A percentile compares a stretch with the other conserved stretches of the same genome.
Conservation (phyloP, 2,888 invertebrate genomes). For the Scaptomyza reducta region DNA sequence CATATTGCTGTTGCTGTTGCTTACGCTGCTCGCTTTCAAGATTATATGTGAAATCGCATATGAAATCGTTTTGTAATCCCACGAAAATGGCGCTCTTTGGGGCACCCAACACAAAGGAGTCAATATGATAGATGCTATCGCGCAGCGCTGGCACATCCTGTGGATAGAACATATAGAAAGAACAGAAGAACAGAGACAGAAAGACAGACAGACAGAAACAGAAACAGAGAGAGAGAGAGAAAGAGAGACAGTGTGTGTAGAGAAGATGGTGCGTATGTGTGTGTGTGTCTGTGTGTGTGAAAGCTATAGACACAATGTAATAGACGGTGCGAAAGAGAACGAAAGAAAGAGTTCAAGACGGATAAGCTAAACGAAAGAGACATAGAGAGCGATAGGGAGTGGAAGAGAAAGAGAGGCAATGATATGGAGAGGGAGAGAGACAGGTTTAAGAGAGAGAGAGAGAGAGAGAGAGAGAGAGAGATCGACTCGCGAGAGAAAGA, state of each 20-base stretch:
- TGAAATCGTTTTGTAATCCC: conserved; percentile 82
- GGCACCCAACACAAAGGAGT: conserved; percentile 82
- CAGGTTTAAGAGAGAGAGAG: not conserved
- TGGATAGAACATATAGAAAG: conserved; percentile 75
- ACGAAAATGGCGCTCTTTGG: conserved; percentile 83
- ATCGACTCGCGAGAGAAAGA: too few relatives aligned
- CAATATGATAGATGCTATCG: conserved; percentile 83
- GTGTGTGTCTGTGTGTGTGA: not conserved
- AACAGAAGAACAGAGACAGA: conserved; percentile 65
- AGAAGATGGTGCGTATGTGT: conserved; percentile 8
- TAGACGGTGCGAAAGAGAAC: not conserved
- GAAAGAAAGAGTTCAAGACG: not conserved
- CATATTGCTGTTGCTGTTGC: conserved; percentile 9
- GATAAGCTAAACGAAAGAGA: not conserved
- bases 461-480: not conserved
- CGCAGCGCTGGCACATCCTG: conserved; percentile 81
- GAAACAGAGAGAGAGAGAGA: conserved; percentile 25
- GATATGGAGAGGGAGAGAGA: too few relatives aligned
- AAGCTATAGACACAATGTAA: conserved; percentile 19
- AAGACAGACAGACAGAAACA: conserved; percentile 55
- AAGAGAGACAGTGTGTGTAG: conserved; percentile 26
- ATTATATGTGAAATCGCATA: conserved; percentile 73
- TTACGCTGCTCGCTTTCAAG: conserved; percentile 43
- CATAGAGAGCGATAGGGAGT: not conserved
- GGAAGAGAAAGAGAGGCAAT: too few relatives aligned